phyloP scores from a whole-genome alignment of 2,797 vertebrate species.

The Labeo calbasu region DNA sequence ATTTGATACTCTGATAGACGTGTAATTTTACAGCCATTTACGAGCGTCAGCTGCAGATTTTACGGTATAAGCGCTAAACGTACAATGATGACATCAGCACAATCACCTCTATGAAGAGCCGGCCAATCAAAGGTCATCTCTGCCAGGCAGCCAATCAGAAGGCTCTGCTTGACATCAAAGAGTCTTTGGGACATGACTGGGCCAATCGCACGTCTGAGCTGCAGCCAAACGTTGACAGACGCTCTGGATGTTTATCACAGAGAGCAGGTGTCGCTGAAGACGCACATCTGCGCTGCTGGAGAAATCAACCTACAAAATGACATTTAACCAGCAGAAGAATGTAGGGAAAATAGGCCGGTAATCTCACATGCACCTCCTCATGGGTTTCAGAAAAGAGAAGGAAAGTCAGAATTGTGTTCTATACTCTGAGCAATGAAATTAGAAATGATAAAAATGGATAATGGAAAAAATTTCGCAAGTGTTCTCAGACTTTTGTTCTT shows the following conservation, averaged over 20 bases:
- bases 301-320: neutral
- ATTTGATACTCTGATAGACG: neutral
- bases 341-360: neutral
- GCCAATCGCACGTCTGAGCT: constrained; percentile 26
- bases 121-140: constrained; percentile 25
- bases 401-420: too few species aligned
- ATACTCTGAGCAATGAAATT: too few species aligned
- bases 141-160: neutral
- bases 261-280: constrained; percentile 8
- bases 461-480: neutral
- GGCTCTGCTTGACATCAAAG: constrained; percentile 12
- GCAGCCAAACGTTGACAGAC: constrained; percentile 1
- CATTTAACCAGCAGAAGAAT: neutral
- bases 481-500: neutral
- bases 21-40: neutral
- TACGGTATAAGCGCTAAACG: neutral
- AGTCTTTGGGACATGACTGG: neutral
- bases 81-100: neutral
- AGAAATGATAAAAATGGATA: too few species aligned
- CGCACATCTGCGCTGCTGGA: neutral
- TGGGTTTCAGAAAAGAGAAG: neutral
- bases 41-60: neutral
- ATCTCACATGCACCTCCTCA: neutral
- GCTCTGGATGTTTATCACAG: neutral
- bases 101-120: neutral